These are phyloP conservation scores for Eurytoma californica DNA, from an alignment of 2,888 invertebrate genomes.

Conservation along the genomic window DNA sequence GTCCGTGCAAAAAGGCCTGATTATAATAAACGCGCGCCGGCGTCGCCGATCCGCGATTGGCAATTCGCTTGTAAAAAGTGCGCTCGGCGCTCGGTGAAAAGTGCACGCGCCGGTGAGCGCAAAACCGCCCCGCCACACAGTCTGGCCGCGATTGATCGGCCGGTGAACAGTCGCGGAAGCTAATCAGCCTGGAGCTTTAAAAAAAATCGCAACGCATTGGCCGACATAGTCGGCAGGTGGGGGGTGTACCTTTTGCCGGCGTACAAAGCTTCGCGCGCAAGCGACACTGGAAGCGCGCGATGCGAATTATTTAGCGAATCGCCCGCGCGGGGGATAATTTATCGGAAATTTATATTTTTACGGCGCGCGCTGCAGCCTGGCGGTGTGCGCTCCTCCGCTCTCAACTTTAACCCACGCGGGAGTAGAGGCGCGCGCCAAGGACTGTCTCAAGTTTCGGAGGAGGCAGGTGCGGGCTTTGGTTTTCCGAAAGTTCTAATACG, in stretches of 20 bases:
- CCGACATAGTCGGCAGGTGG: not conserved
- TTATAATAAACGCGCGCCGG: constrained; percentile 17
- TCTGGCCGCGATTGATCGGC: constrained; percentile 43
- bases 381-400: too few species aligned
- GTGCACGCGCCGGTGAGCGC: not conserved
- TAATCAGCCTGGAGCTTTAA: constrained; percentile 33
- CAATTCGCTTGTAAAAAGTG: constrained; percentile 42
- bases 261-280: not conserved
- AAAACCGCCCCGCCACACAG: not conserved
- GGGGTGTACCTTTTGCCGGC: too few species aligned
- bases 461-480: not conserved
- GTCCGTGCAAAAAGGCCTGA: constrained; percentile 29
- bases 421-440: not conserved
- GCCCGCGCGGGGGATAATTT: constrained; percentile 11
- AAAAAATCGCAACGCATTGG: constrained; percentile 14
- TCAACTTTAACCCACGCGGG: not conserved
- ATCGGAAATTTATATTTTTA: constrained; percentile 46
- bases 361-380: too few species aligned
- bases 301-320: constrained; percentile 48
- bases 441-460: not conserved
- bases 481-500: not conserved
- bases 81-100: not conserved
- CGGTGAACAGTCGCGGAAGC: not conserved
- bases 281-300: not conserved
- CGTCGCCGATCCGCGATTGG: constrained; percentile 4